These are phyloP conservation scores for Tapirus indicus DNA, from an alignment of 2,797 vertebrate genomes.

Conservation along the genomic window DNA sequence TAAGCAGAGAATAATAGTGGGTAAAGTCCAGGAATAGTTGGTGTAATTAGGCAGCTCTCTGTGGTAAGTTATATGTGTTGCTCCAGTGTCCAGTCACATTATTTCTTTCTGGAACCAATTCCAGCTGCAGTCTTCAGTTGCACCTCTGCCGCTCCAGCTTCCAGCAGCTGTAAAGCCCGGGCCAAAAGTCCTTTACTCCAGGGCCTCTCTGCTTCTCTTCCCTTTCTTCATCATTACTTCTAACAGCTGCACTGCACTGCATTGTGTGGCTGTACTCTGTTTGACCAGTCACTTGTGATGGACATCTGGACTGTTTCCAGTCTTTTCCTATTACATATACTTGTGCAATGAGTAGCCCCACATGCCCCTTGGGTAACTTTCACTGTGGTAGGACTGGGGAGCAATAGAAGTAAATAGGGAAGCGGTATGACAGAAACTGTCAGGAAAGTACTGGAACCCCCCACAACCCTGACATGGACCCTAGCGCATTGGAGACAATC, in stretches of 20 bases:
- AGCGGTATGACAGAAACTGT: not conserved
- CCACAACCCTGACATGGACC: too few relatives aligned
- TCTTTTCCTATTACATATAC: not conserved
- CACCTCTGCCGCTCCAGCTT: not conserved
- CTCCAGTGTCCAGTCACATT: not conserved
- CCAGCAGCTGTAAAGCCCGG: not conserved
- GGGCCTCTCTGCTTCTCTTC: not conserved
- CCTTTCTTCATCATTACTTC: not conserved
- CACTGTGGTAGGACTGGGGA: not conserved
- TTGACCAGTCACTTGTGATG: not conserved
- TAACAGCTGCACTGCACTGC: not conserved
- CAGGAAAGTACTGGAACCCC: not conserved
- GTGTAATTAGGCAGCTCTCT: not conserved
- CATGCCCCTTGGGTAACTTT: not conserved
- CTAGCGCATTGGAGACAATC: fast-evolving
- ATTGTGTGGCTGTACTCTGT: too few relatives aligned
- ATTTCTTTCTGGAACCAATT: not conserved
- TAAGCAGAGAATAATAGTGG: not conserved
- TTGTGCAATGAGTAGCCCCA: not conserved
- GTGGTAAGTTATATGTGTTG: fast-evolving
- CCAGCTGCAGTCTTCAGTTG: not conserved
- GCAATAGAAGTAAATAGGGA: not conserved
- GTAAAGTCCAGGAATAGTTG: not conserved
- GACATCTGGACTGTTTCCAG: not conserved
- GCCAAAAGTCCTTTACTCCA: not conserved